Base-by-base conservation (phyloP, 2,888 invertebrate genomes). In the Hermodice carunculata region DNA sequence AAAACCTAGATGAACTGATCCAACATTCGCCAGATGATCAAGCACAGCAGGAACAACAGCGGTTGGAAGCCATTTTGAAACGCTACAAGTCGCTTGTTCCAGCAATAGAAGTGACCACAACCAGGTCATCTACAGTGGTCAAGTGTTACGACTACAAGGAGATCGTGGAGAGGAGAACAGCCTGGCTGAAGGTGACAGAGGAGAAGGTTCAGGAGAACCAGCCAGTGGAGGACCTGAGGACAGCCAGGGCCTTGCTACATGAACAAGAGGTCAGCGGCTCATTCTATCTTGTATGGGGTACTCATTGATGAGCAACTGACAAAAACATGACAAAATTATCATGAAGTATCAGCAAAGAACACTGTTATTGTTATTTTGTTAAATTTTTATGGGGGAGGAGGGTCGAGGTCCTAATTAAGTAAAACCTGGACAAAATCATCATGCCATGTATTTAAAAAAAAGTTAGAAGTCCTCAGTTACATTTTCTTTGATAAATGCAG, bases 131-230 rank as follows among this genome's bases (percentile, higher is more conserved):
- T 78, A 93, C 95, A 0, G 92, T 95, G 79, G 93, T 95, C 2
- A 93, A 94, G 85, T 96, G 96, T 83, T 96, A 95, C 83, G 93
- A 94, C 0, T 97, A 95, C 85, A 90, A 94, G 44, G 91, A 94
- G 75, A 95, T 95, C 85, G 93, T 96, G 0, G 94, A 94, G 88
- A 92, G 95, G 34, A 11, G 28, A 14, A 92, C 93, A 61, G 71
- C 74, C 77, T 87, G 88, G 71, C 86, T 96, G 48, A 49, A 31
- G 5, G 67, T 64, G 19, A 49, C 67, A 1, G 67, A 64, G 43
- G 65, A 64, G 29, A 46, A 34, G 22, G 34, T 66, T 24, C 49
- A 51, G 22, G 53, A 62, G 14, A 91, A 91, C 76, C 91, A 82
- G 91, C 92, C 0, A 2, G 89, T 89, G 88, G 90, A 87, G 79